phyloP scores from a whole-genome alignment of 2,113 vertebrate genomes.

The Myanophis thanlyinensis region DNA sequence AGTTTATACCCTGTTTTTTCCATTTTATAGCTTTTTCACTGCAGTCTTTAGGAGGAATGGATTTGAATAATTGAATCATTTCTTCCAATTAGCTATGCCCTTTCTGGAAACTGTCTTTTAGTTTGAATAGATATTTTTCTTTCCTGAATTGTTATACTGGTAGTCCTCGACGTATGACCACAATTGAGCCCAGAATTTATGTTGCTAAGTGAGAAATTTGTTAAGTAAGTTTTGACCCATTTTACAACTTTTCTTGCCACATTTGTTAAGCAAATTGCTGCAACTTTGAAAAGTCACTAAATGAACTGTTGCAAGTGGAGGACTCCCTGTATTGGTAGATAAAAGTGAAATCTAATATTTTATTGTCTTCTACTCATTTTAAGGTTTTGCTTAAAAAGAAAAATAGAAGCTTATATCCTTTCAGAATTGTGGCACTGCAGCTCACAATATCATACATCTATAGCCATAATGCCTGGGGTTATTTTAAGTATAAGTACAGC shows the following conservation, averaged over 20 bases:
- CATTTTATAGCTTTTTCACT: background rate
- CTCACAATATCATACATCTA: background rate
- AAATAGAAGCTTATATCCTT: background rate
- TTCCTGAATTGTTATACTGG: background rate
- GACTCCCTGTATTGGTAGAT: background rate
- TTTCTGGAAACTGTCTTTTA: background rate
- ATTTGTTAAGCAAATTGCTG: no score
- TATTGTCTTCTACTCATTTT: background rate
- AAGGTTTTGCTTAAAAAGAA: background rate
- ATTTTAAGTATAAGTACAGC: background rate
- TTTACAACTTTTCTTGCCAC: no score
- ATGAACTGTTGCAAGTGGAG: no score
- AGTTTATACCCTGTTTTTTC: background rate
- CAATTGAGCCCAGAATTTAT: no score
- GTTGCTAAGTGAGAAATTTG: no score
- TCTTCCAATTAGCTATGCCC: background rate
- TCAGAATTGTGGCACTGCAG: background rate
- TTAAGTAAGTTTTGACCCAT: no score
- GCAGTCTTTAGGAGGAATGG: background rate
- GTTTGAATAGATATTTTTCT: background rate
- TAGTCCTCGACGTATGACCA: no score
- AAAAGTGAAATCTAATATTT: background rate
- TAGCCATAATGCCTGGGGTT: background rate
- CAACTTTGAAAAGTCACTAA: no score
- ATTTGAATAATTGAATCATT: slow-evolving; percentile 1